Conservation (phyloP, 2,888 invertebrate genomes). For the Limnephilus rhombicus region DNA sequence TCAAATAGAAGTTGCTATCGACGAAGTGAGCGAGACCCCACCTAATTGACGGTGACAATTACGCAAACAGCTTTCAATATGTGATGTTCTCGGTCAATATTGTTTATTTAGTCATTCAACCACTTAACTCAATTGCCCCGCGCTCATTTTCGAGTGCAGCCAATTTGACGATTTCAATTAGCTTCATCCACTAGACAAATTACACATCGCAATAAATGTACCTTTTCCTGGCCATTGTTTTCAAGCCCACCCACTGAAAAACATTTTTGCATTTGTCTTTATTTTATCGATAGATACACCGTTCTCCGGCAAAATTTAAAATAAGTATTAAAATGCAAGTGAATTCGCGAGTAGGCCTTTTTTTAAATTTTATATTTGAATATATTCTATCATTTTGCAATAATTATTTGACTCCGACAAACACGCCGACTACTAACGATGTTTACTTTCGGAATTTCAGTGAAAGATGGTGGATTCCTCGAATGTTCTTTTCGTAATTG, state of each 20-base stretch:
- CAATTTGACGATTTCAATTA: conserved; percentile 46
- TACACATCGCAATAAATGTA: neutral
- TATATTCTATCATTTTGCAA: neutral
- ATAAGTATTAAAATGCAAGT: neutral
- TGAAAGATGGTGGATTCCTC: neutral
- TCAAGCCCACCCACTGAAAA: neutral
- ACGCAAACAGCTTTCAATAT: neutral
- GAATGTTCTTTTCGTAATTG: neutral
- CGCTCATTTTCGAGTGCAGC: conserved; percentile 33
- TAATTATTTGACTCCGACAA: neutral
- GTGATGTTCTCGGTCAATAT: neutral
- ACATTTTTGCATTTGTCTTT: neutral
- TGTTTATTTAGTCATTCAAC: conserved; percentile 29
- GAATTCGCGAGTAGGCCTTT: neutral
- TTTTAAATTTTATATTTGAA: neutral
- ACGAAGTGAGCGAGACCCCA: neutral
- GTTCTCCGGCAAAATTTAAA: neutral
- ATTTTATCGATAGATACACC: neutral
- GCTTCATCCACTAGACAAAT: conserved; percentile 12
- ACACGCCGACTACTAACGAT: neutral
- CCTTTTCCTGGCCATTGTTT: neutral
- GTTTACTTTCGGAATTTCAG: neutral
- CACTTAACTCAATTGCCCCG: conserved; percentile 23
- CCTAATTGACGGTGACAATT: conserved; percentile 8
- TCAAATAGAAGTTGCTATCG: neutral